Percentiles rank a stretch among this genome's conserved stretches.
These are phyloP conservation scores for human (Homo sapiens) DNA, from an alignment of 2,113 vertebrate genomes.

Conservation along the genomic window DNA sequence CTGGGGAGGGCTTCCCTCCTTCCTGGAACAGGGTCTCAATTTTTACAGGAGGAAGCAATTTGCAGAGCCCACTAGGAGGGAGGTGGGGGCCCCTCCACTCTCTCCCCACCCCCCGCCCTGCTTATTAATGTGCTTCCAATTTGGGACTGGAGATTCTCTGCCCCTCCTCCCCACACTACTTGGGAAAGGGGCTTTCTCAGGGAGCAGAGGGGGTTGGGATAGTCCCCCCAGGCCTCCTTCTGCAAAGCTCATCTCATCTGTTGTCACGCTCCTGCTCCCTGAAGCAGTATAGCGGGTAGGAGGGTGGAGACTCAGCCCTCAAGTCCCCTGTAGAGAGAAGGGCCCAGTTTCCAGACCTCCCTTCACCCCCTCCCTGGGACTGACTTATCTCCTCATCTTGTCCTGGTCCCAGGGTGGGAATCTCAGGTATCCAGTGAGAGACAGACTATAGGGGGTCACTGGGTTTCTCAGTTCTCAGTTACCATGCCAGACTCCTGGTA, in stretches of 20 bases:
- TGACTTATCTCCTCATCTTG: not conserved
- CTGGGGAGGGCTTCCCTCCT: slow-evolving; percentile 23
- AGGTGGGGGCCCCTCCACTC: slow-evolving; percentile 38
- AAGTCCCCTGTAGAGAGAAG: not conserved
- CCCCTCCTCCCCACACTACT: not conserved
- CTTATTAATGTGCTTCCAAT: slow-evolving; percentile 79
- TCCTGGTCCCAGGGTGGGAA: not conserved
- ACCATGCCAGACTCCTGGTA: not conserved
- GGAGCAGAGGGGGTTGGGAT: not conserved
- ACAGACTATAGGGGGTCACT: too few species aligned
- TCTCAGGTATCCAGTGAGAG: not conserved
- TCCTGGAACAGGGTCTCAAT: slow-evolving; percentile 37
- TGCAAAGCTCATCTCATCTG: not conserved
- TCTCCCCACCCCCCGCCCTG: slow-evolving; percentile 58
- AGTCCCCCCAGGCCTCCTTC: not conserved
- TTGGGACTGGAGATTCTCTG: slow-evolving; percentile 59
- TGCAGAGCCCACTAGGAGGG: slow-evolving; percentile 57
- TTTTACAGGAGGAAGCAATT: slow-evolving; percentile 67
- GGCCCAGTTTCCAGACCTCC: not conserved
- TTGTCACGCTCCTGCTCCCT: not conserved
- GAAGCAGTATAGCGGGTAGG: not conserved
- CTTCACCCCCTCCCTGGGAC: not conserved
- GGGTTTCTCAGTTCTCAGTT: not conserved
- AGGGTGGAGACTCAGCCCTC: not conserved
- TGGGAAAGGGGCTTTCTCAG: not conserved